Evolutionary conservation across 2,888 invertebrate species (phyloP).

Genomic region (Diplazon laetatorius): DNA sequence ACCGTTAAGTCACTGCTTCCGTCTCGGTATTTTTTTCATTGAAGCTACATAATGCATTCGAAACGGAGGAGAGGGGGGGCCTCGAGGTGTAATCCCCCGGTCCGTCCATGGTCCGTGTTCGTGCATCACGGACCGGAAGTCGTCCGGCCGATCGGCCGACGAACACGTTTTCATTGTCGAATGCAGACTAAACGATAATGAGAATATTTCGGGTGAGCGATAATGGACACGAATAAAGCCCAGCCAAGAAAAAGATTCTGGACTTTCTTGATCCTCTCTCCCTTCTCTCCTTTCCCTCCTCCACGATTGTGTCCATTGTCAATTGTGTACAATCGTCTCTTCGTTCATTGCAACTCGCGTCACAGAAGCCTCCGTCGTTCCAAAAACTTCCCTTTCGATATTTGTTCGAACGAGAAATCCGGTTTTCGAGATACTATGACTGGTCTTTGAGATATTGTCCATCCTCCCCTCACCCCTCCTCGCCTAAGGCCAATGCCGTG

Average conservation of each 20-base stretch:
- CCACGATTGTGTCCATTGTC: too few species aligned
- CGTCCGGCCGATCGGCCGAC: constrained; percentile 54
- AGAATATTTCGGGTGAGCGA: too few species aligned
- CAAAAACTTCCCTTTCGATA: constrained; percentile 44
- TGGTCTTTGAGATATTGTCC: constrained; percentile 32
- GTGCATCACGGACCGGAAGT: constrained; percentile 51
- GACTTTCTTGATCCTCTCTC: too few species aligned
- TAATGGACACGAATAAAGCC: too few species aligned
- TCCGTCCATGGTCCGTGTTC: background rate
- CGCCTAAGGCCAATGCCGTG: background rate
- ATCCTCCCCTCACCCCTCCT: background rate
- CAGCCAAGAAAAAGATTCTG: too few species aligned
- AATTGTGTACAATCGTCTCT: too few species aligned
- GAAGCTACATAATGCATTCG: constrained; percentile 15
- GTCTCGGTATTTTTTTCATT: constrained; percentile 31
- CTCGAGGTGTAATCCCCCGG: background rate
- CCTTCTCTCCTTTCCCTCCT: too few species aligned
- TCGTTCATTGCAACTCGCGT: too few species aligned
- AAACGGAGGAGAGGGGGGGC: background rate
- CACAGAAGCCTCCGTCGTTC: too few species aligned
- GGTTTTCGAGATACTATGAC: constrained; percentile 25
- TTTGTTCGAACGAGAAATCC: constrained; percentile 52
- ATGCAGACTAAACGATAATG: too few species aligned
- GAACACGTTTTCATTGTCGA: constrained; percentile 60
- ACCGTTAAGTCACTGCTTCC: constrained; percentile 26